Evolutionary conservation across 2,113 vertebrate species (phyloP).

Genomic region (Azemiops feae): DNA sequence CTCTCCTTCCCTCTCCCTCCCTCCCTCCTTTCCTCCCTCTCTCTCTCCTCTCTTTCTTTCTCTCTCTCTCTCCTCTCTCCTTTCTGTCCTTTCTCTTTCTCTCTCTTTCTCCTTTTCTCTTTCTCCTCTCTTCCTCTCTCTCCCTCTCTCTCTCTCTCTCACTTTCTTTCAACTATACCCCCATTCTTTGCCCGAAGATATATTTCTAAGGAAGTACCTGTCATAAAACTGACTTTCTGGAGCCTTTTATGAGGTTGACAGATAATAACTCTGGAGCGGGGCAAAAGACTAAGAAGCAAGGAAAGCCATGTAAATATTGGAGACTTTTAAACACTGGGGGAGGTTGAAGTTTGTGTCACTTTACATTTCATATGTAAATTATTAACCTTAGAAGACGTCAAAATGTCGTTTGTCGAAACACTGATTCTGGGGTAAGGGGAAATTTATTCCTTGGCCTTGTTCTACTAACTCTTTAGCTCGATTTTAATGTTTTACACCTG

Average conservation of each 20-base stretch:
- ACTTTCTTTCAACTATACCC: neutral
- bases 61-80: too few species aligned
- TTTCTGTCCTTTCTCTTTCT: too few species aligned
- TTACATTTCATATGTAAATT: neutral
- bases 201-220: neutral
- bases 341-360: neutral
- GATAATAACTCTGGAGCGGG: neutral
- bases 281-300: neutral
- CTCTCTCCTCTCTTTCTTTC: too few species aligned
- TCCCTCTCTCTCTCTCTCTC: neutral
- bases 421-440: neutral
- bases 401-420: neutral
- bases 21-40: too few species aligned
- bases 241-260: neutral
- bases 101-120: too few species aligned
- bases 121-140: too few species aligned
- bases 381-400: neutral
- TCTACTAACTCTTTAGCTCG: neutral
- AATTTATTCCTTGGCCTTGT: neutral
- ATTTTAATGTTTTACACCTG: neutral
- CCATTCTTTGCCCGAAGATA: neutral
- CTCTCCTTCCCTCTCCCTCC: too few species aligned
- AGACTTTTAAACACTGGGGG: neutral
- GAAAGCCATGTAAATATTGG: neutral
- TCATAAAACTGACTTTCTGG: neutral